Percentiles rank a stretch among this genome's conserved stretches.
phyloP scores from a whole-genome alignment of 2,888 invertebrate genomes.

The Standfussiana lucernea region DNA sequence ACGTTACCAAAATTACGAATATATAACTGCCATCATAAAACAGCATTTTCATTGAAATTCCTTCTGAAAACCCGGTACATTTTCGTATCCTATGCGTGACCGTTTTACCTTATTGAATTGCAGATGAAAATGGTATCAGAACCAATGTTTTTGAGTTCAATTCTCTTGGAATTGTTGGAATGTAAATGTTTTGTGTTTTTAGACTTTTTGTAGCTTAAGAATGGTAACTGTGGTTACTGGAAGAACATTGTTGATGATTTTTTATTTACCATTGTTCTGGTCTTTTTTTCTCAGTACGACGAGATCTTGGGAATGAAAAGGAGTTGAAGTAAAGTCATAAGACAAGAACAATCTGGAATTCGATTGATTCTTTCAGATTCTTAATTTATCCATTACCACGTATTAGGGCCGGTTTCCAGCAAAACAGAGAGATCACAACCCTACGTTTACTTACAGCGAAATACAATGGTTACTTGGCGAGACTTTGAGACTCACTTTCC shows the following conservation, averaged over 20 bases:
- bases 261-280: constrained; percentile 20
- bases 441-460: neutral
- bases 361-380: neutral
- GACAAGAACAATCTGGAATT: neutral
- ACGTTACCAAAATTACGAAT: constrained; percentile 11
- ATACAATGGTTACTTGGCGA: neutral
- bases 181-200: constrained; percentile 42
- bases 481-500: neutral
- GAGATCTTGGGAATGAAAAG: neutral
- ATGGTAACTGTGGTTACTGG: neutral
- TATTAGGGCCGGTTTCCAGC: neutral
- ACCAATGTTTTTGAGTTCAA: constrained; percentile 16
- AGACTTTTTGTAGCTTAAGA: neutral
- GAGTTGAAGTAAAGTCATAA: neutral
- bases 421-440: neutral
- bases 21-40: constrained; percentile 32
- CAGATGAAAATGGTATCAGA: constrained; percentile 29
- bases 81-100: constrained; percentile 31
- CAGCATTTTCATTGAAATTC: constrained; percentile 19
- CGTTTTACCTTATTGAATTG: constrained; percentile 39
- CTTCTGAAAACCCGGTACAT: constrained; percentile 14
- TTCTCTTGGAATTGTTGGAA: neutral
- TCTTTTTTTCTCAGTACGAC: constrained; percentile 4
- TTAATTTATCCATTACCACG: neutral
- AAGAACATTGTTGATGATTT: constrained; percentile 26